Conservation (phyloP, 2,888 invertebrate species). For the Chrysomela aeneicollis region DNA sequence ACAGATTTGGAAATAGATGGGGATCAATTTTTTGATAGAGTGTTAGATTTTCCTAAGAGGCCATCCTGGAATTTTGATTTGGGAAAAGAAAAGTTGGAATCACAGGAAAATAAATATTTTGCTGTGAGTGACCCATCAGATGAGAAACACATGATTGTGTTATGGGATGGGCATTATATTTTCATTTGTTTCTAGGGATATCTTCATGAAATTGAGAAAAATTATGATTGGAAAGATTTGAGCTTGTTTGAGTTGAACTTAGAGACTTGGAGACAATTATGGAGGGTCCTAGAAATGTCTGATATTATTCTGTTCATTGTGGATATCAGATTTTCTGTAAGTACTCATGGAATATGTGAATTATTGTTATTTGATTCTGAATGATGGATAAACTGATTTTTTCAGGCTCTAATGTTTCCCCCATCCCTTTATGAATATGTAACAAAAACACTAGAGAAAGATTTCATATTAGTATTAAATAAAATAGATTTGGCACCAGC, state of each 20-base stretch:
- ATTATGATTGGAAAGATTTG: conserved; percentile 69
- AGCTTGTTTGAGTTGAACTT: conserved; percentile 93
- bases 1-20: conserved; percentile 74
- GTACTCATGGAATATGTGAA: no score
- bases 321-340: conserved; percentile 85
- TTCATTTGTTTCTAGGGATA: conserved; percentile 71
- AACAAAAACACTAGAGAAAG: conserved; percentile 76
- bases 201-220: conserved; percentile 70
- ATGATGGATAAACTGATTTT: conserved; percentile 26
- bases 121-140: conserved; percentile 63
- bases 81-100: conserved; percentile 76
- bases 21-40: conserved; percentile 72
- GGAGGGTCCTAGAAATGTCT: conserved; percentile 95
- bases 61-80: conserved; percentile 86
- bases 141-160: neutral
- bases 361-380: neutral
- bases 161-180: no score
- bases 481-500: conserved; percentile 91
- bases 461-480: conserved; percentile 88
- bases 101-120: conserved; percentile 85
- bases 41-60: conserved; percentile 81
- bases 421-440: conserved; percentile 86
- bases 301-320: conserved; percentile 88
- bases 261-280: conserved; percentile 95
- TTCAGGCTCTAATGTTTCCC: conserved; percentile 83